A percentile compares a stretch with the other conserved stretches of the same genome.
Conservation (phyloP, 2,797 vertebrate genomes). For the Gastrophryne carolinensis region DNA sequence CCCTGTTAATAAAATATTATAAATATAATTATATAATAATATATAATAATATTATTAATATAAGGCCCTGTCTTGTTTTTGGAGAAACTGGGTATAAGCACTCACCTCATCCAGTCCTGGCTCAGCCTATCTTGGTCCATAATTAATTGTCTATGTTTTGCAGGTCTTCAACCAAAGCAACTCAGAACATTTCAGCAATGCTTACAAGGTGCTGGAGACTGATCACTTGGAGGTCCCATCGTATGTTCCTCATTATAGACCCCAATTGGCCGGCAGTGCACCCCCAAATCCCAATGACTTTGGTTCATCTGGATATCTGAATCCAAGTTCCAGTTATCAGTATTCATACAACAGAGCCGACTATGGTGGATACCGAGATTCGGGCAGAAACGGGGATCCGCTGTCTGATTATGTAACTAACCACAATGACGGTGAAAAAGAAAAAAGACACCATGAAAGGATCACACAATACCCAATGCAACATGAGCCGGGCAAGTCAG, state of each 20-base stretch:
- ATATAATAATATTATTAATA: too few species aligned
- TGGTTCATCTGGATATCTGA: neutral
- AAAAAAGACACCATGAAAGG: conserved; percentile 13
- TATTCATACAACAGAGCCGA: neutral
- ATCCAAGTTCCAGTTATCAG: neutral
- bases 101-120: too few species aligned
- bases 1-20: too few species aligned
- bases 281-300: neutral
- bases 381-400: neutral
- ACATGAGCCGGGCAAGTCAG: conserved; percentile 43
- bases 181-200: conserved; percentile 45
- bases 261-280: neutral
- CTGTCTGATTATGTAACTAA: neutral
- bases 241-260: conserved; percentile 56
- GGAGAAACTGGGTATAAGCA: too few species aligned
- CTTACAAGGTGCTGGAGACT: conserved; percentile 47
- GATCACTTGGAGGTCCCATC: conserved; percentile 20
- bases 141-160: neutral
- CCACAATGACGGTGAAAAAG: conserved; percentile 28
- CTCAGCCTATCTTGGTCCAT: too few species aligned
- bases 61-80: too few species aligned
- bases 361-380: neutral
- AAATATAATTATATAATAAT: too few species aligned
- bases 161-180: conserved; percentile 53
- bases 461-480: conserved; percentile 28